Evolutionary conservation across 2,888 invertebrate species (phyloP).

Genomic region (Myathropa florea): DNA sequence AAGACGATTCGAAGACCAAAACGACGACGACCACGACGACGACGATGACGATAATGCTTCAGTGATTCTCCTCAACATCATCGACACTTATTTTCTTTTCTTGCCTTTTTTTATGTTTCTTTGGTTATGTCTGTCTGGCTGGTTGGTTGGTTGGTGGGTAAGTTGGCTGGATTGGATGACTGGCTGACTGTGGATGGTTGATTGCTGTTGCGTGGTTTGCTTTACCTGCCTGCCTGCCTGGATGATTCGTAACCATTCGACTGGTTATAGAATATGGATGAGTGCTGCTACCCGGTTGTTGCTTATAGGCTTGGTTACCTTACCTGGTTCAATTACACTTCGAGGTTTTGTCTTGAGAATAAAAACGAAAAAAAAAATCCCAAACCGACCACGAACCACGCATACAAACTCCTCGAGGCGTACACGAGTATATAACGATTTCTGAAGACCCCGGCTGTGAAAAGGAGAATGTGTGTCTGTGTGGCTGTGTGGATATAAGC

Average conservation of each 20-base stretch:
- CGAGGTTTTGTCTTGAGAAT: slow-evolving; percentile 34
- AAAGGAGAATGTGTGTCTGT: slow-evolving; percentile 20
- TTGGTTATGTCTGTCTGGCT: slow-evolving; percentile 46
- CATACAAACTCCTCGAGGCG: slow-evolving; percentile 12
- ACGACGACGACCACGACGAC: background rate
- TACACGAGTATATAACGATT: slow-evolving; percentile 6
- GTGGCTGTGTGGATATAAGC: background rate
- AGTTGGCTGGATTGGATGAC: background rate
- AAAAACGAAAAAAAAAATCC: slow-evolving; percentile 15
- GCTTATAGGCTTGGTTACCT: slow-evolving; percentile 57
- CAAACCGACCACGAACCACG: slow-evolving; percentile 26
- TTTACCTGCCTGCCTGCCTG: slow-evolving; percentile 19
- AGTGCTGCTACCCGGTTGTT: slow-evolving; percentile 55
- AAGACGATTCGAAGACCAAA: background rate
- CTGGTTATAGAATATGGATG: slow-evolving; percentile 64
- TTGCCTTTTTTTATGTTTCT: background rate
- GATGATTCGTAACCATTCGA: slow-evolving; percentile 57
- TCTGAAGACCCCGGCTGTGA: slow-evolving; percentile 34
- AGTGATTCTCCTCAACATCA: slow-evolving; percentile 47
- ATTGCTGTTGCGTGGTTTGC: slow-evolving; percentile 44
- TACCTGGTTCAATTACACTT: slow-evolving; percentile 68
- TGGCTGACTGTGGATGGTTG: slow-evolving; percentile 9
- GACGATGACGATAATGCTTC: slow-evolving; percentile 11
- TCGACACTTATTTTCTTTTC: slow-evolving; percentile 32
- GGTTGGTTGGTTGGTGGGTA: background rate